Conservation (phyloP, 2,113 vertebrate species). For the Hystrix cristata region DNA sequence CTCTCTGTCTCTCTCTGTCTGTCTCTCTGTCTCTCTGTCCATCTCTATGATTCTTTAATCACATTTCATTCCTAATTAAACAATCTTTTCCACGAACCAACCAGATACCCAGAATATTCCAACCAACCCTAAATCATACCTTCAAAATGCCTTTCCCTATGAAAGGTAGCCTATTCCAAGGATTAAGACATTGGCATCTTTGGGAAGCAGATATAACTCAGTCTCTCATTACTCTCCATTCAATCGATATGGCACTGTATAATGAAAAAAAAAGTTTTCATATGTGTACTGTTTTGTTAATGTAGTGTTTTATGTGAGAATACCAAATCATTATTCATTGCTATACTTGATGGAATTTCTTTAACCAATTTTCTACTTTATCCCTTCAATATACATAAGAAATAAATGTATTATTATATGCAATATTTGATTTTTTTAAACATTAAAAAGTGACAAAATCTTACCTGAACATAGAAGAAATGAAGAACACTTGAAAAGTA, state of each 20-base stretch:
- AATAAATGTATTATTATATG: neutral
- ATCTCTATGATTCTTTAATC: neutral
- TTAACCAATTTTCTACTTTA: neutral
- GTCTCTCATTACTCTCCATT: no score
- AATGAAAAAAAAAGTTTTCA: neutral
- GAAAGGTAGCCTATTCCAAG: no score
- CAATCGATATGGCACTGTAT: neutral
- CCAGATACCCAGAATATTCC: neutral
- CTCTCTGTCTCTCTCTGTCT: no score
- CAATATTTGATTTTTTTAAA: neutral
- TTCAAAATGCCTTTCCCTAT: neutral
- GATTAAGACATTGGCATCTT: neutral
- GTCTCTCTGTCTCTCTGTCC: neutral
- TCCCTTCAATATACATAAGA: neutral
- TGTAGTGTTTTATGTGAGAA: neutral
- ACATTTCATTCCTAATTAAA: neutral
- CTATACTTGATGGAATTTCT: neutral
- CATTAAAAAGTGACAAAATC: neutral
- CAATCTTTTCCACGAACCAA: neutral
- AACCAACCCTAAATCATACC: neutral
- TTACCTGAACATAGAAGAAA: neutral
- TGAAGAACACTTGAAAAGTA: no score
- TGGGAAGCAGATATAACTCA: neutral
- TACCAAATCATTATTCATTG: neutral
- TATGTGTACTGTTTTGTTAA: neutral